Evolutionary conservation across 1,140 invertebrate genomes (phyloP).

Genomic region (Oryctes rhinoceros): DNA sequence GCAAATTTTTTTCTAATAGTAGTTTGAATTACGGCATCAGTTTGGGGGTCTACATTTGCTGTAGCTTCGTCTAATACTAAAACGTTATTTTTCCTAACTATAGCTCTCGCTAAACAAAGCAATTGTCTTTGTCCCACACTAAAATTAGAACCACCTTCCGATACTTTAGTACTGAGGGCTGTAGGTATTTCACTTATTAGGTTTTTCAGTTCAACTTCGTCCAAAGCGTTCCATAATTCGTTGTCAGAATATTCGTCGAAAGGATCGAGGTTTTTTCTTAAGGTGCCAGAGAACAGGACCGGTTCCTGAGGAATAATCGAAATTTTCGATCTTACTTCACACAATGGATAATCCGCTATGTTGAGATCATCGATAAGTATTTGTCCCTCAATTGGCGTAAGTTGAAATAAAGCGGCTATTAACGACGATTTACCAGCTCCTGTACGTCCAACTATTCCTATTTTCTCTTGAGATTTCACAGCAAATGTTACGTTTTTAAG

Average conservation of each 20-base stretch:
- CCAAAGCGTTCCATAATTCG: slow-evolving; percentile 63
- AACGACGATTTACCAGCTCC: slow-evolving; percentile 82
- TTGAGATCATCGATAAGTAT: slow-evolving; percentile 70
- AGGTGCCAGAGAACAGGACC: slow-evolving; percentile 75
- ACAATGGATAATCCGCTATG: slow-evolving; percentile 62
- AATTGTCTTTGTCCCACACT: slow-evolving; percentile 86
- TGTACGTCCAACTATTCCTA: slow-evolving; percentile 77
- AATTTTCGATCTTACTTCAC: slow-evolving; percentile 69
- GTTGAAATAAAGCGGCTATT: slow-evolving; percentile 74
- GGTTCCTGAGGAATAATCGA: slow-evolving; percentile 80
- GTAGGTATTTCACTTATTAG: slow-evolving; percentile 58
- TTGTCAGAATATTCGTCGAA: slow-evolving; percentile 66
- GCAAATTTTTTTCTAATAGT: slow-evolving; percentile 77
- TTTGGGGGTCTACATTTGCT: slow-evolving; percentile 76
- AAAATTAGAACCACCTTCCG: slow-evolving; percentile 80
- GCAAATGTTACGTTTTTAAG: slow-evolving; percentile 66
- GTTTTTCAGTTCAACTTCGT: slow-evolving; percentile 67
- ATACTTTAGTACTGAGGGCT: slow-evolving; percentile 63
- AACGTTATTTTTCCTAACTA: slow-evolving; percentile 80
- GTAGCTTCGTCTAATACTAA: slow-evolving; percentile 77
- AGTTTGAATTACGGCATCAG: slow-evolving; percentile 76
- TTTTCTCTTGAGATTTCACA: slow-evolving; percentile 70
- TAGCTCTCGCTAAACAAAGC: slow-evolving; percentile 79
- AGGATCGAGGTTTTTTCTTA: slow-evolving; percentile 72
- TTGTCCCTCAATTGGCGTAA: slow-evolving; percentile 73